Evolutionary conservation across 2,888 invertebrate species (phyloP), one percentile per base, ranked within the genome.

Genomic region (Pelosia muscerda): DNA sequence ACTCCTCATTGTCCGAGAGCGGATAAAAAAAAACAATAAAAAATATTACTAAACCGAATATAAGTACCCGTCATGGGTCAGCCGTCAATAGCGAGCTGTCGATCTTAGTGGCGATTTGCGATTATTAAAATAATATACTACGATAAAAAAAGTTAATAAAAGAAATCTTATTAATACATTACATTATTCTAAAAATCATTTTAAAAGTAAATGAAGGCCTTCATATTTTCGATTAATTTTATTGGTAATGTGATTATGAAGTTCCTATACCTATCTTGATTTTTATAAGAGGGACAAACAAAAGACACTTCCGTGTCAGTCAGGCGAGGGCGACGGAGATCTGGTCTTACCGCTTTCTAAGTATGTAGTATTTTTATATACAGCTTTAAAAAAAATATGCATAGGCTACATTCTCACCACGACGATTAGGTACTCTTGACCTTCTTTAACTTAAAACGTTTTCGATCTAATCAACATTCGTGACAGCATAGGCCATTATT

Each of bases 11-110:
- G 94, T 93, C 91, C 90, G 84, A 90, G 76, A 71, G 71, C 70
- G 79, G 80, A 85, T 84, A 87, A 90, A 90, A 66, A 90, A 88
- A 88, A 80, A 80, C 71, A 71, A 84, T 81, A 90, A 91, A 93
- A 91, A 91, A 85, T 73, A 57, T 22, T 68, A 65, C 71, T 84
- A 85, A 87, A 79, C 88, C 84, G 78, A 82, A 78, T 83, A 79
- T 83, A 79, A 84, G 83, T 89, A 90, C 88, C 89, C 91, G 90
- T 88, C 90, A 89, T 83, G 88, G 91, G 90, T 89, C 91, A 90
- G 81, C 81, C 78, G 73, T 88, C 84, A 88, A 90, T 85, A 72
- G 83, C 74, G 79, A 88, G 84, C 91, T 91, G 93, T 90, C 90
- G 87, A 90, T 88, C 79, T 77, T 75, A 86, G 89, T 91, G 91